These are phyloP conservation scores for Anhinga rufa DNA, from an alignment of 2,113 vertebrate genomes.

Conservation along the genomic window DNA sequence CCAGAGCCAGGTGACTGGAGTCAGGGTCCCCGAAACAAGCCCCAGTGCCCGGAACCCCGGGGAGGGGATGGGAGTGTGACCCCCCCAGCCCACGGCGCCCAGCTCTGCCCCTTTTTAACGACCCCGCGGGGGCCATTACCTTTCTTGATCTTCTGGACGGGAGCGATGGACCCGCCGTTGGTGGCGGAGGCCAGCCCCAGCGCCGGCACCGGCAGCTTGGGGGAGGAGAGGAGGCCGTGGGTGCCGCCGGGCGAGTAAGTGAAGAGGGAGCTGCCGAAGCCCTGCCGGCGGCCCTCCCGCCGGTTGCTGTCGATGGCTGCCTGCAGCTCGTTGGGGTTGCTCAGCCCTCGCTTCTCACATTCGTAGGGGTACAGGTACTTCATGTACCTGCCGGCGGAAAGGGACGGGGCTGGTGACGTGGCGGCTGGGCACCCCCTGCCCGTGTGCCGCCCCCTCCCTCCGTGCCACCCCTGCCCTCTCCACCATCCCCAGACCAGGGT, in stretches of 20 bases:
- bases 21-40: accelerated
- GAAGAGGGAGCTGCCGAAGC: conserved; percentile 90
- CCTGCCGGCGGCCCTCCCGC: conserved; percentile 89
- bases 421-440: not conserved
- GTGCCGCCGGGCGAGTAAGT: conserved; percentile 89
- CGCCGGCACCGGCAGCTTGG: conserved; percentile 79
- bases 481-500: no score
- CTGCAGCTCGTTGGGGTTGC: conserved; percentile 96
- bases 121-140: conserved; percentile 52
- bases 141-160: conserved; percentile 91
- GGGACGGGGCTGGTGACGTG: accelerated
- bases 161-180: conserved; percentile 81
- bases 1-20: not conserved
- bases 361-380: conserved; percentile 98
- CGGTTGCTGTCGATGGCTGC: conserved; percentile 96
- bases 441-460: accelerated
- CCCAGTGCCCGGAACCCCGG: accelerated
- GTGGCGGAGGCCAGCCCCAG: conserved; percentile 79
- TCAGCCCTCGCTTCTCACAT: conserved; percentile 92
- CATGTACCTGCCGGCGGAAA: conserved; percentile 85
- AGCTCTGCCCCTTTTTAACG: not conserved
- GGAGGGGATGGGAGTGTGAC: accelerated
- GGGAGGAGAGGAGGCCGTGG: conserved; percentile 86
- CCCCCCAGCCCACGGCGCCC: accelerated
- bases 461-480: not conserved